Evolutionary conservation across 2,113 vertebrate species (phyloP).

Genomic region (Neopipo cinnamomea): DNA sequence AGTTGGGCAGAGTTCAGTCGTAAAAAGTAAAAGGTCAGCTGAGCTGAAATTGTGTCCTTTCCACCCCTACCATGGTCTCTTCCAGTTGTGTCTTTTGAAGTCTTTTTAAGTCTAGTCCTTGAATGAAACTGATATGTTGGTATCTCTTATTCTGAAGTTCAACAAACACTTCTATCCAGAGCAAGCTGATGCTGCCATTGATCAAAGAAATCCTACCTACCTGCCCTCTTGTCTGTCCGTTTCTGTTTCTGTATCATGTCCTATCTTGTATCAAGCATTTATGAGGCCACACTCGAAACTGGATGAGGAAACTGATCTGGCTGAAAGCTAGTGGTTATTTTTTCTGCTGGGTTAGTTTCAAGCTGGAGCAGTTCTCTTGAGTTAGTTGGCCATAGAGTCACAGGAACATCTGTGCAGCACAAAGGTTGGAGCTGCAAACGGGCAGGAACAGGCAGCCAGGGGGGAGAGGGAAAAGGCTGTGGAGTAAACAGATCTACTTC

Average conservation of each 20-base stretch:
- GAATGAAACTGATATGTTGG: neutral
- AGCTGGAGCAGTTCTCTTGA: neutral
- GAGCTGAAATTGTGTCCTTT: neutral
- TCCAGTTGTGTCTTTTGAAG: neutral
- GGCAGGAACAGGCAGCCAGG: neutral
- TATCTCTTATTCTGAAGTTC: neutral
- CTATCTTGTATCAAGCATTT: neutral
- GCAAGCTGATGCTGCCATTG: neutral
- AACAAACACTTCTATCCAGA: neutral
- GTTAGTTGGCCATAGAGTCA: neutral
- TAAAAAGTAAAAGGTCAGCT: neutral
- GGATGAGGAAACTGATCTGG: neutral
- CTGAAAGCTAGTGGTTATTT: neutral
- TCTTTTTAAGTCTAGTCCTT: neutral
- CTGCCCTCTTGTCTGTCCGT: neutral
- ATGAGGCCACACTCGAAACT: neutral
- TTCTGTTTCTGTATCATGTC: neutral
- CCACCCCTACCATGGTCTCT: accelerated
- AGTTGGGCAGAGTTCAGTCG: neutral
- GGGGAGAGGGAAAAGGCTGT: neutral
- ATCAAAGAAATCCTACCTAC: neutral
- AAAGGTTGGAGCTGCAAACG: neutral
- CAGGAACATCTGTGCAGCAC: neutral
- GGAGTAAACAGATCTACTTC: neutral
- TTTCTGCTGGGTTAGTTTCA: neutral